Evolutionary conservation across 2,888 invertebrate genomes (phyloP).

Genomic region (Torymus auratus): DNA sequence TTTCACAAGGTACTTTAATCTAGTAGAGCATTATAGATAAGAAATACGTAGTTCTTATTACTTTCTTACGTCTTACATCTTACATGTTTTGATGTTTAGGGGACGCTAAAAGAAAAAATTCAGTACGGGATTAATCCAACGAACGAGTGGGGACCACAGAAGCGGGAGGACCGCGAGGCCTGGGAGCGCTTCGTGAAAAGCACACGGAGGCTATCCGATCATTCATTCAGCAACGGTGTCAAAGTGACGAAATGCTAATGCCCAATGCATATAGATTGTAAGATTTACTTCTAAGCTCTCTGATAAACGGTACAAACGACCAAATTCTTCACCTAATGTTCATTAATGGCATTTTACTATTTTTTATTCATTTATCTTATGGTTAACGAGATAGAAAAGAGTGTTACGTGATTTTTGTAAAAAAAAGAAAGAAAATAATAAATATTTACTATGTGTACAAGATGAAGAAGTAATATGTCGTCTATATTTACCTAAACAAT

Average conservation of each 20-base stretch:
- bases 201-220: conserved; percentile 56
- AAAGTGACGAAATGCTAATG: conserved; percentile 54
- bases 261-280: conserved; percentile 19
- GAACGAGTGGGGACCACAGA: conserved; percentile 75
- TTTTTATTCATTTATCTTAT: conserved; percentile 23
- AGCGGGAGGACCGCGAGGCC: conserved; percentile 65
- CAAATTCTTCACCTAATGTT: conserved; percentile 32
- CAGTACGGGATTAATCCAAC: conserved; percentile 67
- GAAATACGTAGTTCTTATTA: neutral
- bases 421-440: conserved; percentile 11
- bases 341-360: conserved; percentile 20
- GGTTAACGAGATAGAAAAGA: neutral
- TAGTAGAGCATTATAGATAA: too few species aligned
- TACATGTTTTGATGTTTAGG: conserved; percentile 57
- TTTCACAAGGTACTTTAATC: conserved; percentile 67
- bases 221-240: conserved; percentile 57
- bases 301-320: conserved; percentile 12
- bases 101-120: conserved; percentile 68
- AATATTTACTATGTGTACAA: neutral
- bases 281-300: conserved; percentile 4
- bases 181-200: conserved; percentile 68
- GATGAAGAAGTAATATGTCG: too few species aligned
- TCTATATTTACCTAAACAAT: too few species aligned
- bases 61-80: neutral
- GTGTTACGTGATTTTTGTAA: conserved; percentile 30